Conservation (phyloP, 2,113 vertebrate genomes). For the Uria lomvia region DNA sequence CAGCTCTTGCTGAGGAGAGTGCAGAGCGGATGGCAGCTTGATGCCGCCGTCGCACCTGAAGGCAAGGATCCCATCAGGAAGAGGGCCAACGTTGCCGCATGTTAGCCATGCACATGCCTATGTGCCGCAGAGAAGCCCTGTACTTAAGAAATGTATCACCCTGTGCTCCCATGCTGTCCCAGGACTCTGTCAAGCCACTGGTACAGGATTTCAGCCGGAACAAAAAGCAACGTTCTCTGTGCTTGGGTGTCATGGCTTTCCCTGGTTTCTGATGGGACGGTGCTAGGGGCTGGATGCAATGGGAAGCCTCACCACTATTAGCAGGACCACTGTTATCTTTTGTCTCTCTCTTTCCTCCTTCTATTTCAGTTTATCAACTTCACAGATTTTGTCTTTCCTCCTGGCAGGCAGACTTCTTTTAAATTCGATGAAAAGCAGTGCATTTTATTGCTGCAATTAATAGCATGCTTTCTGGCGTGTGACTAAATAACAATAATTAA, state of each 20-base stretch:
- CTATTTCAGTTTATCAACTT: background rate
- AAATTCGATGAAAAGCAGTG: background rate
- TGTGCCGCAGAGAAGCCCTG: background rate
- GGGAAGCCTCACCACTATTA: background rate
- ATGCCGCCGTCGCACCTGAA: accelerated
- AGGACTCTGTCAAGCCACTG: background rate
- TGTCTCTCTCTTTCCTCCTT: background rate
- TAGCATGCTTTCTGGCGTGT: background rate
- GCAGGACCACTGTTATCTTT: background rate
- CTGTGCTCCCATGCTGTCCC: background rate
- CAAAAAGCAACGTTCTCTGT: background rate
- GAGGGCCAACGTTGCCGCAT: background rate
- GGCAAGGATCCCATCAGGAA: background rate
- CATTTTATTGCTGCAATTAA: slow-evolving; percentile 10
- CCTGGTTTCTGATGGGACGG: background rate
- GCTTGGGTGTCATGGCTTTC: background rate
- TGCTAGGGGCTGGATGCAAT: background rate
- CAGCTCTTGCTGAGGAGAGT: background rate
- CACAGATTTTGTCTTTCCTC: background rate
- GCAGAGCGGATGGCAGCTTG: accelerated
- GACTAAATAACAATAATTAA: slow-evolving; percentile 17
- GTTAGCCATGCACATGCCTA: background rate
- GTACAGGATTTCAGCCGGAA: background rate
- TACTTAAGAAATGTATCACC: background rate
- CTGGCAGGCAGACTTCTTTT: background rate